These are phyloP conservation scores for Embidobia sp. DNA, from an alignment of 2,888 invertebrate genomes.

Conservation along the genomic window DNA sequence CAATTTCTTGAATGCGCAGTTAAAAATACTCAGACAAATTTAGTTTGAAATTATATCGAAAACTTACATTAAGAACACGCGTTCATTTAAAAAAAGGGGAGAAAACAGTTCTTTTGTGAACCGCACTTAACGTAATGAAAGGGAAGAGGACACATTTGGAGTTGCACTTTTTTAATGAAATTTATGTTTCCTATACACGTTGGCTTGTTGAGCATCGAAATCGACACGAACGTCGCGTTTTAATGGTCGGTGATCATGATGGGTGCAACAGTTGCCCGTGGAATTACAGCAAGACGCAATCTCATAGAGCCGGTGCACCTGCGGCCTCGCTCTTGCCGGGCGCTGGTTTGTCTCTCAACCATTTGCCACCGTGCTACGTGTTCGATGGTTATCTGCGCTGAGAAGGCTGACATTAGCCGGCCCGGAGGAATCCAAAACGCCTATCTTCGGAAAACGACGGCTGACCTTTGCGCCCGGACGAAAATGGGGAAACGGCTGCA, in stretches of 20 bases:
- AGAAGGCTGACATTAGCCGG: too few relatives aligned
- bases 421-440: too few relatives aligned
- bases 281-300: conserved; percentile 28
- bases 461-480: conserved; percentile 9
- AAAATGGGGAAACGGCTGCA: too few relatives aligned
- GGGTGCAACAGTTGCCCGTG: conserved; percentile 44
- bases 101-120: too few relatives aligned
- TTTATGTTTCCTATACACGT: conserved; percentile 30
- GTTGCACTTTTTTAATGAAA: conserved; percentile 16
- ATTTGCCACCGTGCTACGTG: conserved; percentile 46
- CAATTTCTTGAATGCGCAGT: too few relatives aligned
- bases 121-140: too few relatives aligned
- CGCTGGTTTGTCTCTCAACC: conserved; percentile 38
- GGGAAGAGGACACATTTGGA: conserved; percentile 9
- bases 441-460: too few relatives aligned
- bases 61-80: too few relatives aligned
- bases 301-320: conserved; percentile 40
- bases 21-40: too few relatives aligned
- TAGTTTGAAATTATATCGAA: too few relatives aligned
- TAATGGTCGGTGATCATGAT: conserved; percentile 34
- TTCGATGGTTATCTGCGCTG: conserved; percentile 29
- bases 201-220: conserved; percentile 32
- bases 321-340: conserved; percentile 34
- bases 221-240: conserved; percentile 39
- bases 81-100: too few relatives aligned